A percentile compares a stretch with the other conserved stretches of the same genome.
Evolutionary conservation across 2,888 invertebrate genomes (phyloP).

Genomic region (Drosophila melanosoma): DNA sequence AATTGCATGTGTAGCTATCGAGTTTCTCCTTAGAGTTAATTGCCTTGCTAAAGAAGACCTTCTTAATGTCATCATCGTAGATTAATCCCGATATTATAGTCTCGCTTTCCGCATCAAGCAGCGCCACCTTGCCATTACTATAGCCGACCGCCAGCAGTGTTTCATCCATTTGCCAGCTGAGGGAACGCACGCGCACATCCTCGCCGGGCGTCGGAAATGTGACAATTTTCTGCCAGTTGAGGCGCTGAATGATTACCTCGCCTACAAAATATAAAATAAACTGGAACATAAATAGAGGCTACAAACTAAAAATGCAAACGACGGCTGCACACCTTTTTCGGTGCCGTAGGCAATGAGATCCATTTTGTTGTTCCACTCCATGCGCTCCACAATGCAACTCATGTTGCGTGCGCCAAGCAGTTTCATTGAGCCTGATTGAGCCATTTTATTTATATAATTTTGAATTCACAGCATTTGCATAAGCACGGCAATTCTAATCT

Average conservation of each 20-base stretch:
- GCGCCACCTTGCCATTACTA: slow-evolving; percentile 89
- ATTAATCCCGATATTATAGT: slow-evolving; percentile 89
- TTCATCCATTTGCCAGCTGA: slow-evolving; percentile 98
- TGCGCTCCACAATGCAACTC: slow-evolving; percentile 88
- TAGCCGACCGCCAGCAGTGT: slow-evolving; percentile 90
- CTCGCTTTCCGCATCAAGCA: slow-evolving; percentile 95
- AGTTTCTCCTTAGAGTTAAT: slow-evolving; percentile 72
- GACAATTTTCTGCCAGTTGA: slow-evolving; percentile 98
- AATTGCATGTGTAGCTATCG: slow-evolving; percentile 62
- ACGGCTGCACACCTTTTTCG: slow-evolving; percentile 88
- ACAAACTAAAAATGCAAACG: not conserved
- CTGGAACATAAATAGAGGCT: not conserved
- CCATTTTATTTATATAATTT: slow-evolving; percentile 63
- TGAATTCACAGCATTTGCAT: slow-evolving; percentile 2
- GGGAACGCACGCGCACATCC: slow-evolving; percentile 89
- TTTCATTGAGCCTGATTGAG: slow-evolving; percentile 83
- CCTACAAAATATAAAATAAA: slow-evolving; percentile 86
- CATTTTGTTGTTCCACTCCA: slow-evolving; percentile 97
- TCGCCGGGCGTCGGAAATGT: slow-evolving; percentile 91
- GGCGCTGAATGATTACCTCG: slow-evolving; percentile 93
- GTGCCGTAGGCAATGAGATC: slow-evolving; percentile 96
- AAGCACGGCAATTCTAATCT: not conserved
- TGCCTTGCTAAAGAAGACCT: slow-evolving; percentile 89
- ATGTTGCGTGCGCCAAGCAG: slow-evolving; percentile 83
- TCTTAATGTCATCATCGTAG: slow-evolving; percentile 88